A percentile compares a stretch with the other conserved stretches of the same genome.
Conservation (phyloP, 2,113 vertebrate genomes). For the Ranitomeya variabilis region DNA sequence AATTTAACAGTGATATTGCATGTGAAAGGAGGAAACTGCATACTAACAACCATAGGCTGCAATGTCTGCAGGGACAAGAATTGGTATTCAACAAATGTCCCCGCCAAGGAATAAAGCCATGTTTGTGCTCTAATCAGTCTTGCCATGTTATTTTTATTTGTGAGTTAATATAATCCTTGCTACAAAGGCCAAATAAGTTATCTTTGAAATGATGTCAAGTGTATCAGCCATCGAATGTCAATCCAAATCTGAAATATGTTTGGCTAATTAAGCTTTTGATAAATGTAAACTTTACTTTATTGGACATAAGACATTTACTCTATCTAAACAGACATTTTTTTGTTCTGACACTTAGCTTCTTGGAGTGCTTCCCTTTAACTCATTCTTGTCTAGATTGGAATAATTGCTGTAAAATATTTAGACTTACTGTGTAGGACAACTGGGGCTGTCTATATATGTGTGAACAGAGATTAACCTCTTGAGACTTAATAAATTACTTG, state of each 20-base stretch:
- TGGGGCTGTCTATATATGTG: not conserved
- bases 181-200: conserved; percentile 51
- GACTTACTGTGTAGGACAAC: not conserved
- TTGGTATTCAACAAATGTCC: conserved; percentile 43
- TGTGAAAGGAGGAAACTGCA: conserved; percentile 32
- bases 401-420: not conserved
- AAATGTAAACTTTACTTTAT: conserved; percentile 26
- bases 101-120: conserved; percentile 29
- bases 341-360: not conserved
- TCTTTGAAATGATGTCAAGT: conserved; percentile 44
- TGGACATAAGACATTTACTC: conserved; percentile 1
- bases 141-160: conserved; percentile 52
- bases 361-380: not conserved
- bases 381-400: not conserved
- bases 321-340: conserved; percentile 24
- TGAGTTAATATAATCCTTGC: conserved; percentile 43
- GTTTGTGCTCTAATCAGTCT: conserved; percentile 35
- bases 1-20: conserved; percentile 34
- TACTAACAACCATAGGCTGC: conserved; percentile 34
- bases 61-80: conserved; percentile 26
- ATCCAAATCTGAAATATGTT: conserved; percentile 22
- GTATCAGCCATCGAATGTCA: conserved; percentile 26
- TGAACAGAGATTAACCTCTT: not conserved
- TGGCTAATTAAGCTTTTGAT: conserved; percentile 46
- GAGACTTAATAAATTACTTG: not conserved